Evolutionary conservation across 2,113 vertebrate species (phyloP).

Genomic region (Hippocampus mohnikei): DNA sequence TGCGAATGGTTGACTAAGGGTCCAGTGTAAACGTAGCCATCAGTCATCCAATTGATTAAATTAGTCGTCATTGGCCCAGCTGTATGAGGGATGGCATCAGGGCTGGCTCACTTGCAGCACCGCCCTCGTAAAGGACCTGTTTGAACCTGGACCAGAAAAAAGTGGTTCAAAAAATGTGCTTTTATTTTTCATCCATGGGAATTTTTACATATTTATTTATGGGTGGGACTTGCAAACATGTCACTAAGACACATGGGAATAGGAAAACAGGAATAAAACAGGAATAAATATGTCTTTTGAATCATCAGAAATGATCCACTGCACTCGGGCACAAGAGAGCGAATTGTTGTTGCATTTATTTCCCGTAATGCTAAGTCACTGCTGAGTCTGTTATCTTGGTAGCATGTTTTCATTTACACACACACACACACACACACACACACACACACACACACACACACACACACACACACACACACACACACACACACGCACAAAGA

Average conservation of each 20-base stretch:
- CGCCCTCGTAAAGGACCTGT: no score
- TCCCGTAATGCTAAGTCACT: slow-evolving; percentile 37
- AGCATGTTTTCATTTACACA: background rate
- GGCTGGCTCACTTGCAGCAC: no score
- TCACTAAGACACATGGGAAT: background rate
- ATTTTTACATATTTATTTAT: no score
- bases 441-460: slow-evolving; percentile 17
- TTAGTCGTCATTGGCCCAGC: no score
- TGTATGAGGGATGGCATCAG: no score
- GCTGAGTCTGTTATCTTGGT: slow-evolving; percentile 10
- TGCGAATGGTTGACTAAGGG: no score
- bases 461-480: slow-evolving; percentile 16
- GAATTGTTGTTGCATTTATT: slow-evolving; percentile 8
- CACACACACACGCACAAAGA: slow-evolving; percentile 23
- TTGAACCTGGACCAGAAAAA: no score
- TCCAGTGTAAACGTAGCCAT: no score
- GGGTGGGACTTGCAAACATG: background rate
- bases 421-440: slow-evolving; percentile 9
- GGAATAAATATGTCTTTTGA: background rate
- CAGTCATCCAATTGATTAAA: no score
- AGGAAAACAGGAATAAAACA: no score
- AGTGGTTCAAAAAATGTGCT: background rate
- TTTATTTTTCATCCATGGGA: background rate
- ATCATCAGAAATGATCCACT: slow-evolving; percentile 20
- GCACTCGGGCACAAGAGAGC: slow-evolving; percentile 15